Conservation (phyloP, 1,140 invertebrate species). For the Vollenhovia emeryi region DNA sequence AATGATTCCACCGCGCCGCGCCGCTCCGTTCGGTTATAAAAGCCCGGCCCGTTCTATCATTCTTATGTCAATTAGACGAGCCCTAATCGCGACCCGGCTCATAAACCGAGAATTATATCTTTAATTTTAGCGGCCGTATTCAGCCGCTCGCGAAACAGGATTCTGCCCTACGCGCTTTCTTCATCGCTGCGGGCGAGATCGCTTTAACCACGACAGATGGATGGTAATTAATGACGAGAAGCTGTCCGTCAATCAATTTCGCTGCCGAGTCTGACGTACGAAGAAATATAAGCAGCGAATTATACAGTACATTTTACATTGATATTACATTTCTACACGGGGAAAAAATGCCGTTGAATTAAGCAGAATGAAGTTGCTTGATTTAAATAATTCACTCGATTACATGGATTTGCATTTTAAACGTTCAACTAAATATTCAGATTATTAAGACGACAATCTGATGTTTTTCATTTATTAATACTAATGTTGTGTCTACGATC, state of each 20-base stretch:
- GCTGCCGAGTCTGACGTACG: conserved; percentile 24
- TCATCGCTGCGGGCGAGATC: conserved; percentile 16
- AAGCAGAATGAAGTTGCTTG: no score
- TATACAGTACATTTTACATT: not conserved
- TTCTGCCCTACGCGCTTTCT: conserved; percentile 17
- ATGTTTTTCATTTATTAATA: no score
- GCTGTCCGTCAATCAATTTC: conserved; percentile 34
- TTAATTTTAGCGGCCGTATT: conserved; percentile 51
- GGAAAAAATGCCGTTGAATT: no score
- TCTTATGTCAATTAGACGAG: conserved; percentile 79
- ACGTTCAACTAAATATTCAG: no score
- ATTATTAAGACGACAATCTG: no score
- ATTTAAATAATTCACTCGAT: no score
- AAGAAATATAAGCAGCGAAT: not conserved
- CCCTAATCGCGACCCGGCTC: conserved; percentile 75
- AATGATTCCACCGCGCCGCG: conserved; percentile 50
- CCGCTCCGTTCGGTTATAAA: conserved; percentile 33
- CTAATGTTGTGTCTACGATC: no score
- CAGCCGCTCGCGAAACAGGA: conserved; percentile 39
- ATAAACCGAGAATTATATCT: conserved; percentile 74
- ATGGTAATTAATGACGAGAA: conserved; percentile 44
- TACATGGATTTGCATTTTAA: no score
- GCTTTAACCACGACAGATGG: conserved; percentile 34
- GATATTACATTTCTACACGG: not conserved
- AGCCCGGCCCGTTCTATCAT: conserved; percentile 63